These are phyloP conservation scores for Dolomedes plantarius DNA, from an alignment of 2,888 invertebrate species.

Conservation along the genomic window DNA sequence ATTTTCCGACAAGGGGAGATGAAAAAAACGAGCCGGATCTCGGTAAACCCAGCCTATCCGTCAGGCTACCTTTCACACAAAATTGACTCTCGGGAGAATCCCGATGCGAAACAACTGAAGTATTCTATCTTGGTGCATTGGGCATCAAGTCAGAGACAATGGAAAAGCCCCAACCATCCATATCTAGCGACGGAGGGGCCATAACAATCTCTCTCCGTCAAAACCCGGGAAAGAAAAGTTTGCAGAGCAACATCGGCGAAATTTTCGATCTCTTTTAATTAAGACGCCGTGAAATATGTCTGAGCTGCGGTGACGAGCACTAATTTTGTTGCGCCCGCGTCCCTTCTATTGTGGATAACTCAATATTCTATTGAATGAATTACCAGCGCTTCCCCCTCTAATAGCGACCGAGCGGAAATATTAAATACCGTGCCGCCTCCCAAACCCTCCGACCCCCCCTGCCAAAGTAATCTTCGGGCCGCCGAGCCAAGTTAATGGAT, in stretches of 20 bases:
- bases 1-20: not conserved
- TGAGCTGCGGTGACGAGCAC: conserved; percentile 69
- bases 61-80: not conserved
- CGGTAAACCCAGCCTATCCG: not conserved
- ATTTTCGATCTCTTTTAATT: conserved; percentile 72
- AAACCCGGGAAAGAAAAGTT: conserved; percentile 58
- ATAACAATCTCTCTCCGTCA: conserved; percentile 67
- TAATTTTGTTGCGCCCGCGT: conserved; percentile 65
- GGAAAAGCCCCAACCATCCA: not conserved
- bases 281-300: conserved; percentile 72
- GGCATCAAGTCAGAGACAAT: conserved; percentile 16
- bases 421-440: conserved; percentile 67
- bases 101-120: not conserved
- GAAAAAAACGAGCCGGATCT: not conserved
- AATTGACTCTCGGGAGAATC: conserved; percentile 10
- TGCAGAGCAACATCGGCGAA: conserved; percentile 37
- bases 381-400: conserved; percentile 65
- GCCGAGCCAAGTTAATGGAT: conserved; percentile 69
- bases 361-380: conserved; percentile 72
- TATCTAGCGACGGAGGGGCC: conserved; percentile 1
- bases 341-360: conserved; percentile 70
- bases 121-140: not conserved
- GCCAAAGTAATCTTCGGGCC: conserved; percentile 62
- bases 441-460: not conserved
- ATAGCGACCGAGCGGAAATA: conserved; percentile 72